Evolutionary conservation across 2,888 invertebrate species (phyloP).

Genomic region (Cephonodes hylas): DNA sequence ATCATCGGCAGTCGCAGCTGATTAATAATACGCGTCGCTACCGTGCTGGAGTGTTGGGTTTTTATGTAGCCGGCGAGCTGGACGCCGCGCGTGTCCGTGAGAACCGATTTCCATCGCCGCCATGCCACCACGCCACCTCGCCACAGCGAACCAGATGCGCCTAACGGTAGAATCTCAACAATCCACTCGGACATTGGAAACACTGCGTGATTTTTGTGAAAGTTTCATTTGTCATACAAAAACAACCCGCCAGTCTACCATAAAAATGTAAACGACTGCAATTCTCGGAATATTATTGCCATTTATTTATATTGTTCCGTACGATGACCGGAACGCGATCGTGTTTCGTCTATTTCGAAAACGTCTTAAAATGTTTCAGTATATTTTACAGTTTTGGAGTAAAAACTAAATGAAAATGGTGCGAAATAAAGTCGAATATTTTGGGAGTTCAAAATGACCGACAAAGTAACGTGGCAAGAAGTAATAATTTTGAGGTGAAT

Average conservation of each 20-base stretch:
- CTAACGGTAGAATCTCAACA: constrained; percentile 30
- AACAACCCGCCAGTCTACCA: constrained; percentile 12
- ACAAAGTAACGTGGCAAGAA: no score
- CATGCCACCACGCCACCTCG: constrained; percentile 27
- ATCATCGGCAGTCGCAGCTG: constrained; percentile 49
- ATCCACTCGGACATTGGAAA: constrained; percentile 9
- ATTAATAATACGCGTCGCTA: constrained; percentile 66
- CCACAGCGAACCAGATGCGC: no score
- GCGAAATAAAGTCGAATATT: background rate
- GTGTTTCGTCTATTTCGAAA: background rate
- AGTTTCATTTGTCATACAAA: constrained; percentile 22
- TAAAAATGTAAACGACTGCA: constrained; percentile 3
- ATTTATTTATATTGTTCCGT: constrained; percentile 8
- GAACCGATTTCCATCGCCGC: constrained; percentile 54
- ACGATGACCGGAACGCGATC: background rate
- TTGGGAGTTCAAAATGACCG: no score
- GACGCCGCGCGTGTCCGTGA: constrained; percentile 68
- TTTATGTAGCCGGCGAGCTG: constrained; percentile 55
- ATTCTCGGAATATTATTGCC: constrained; percentile 6
- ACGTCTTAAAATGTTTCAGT: background rate
- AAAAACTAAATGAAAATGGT: background rate
- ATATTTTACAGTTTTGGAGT: no score
- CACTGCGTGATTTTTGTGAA: constrained; percentile 22
- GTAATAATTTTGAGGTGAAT: no score
- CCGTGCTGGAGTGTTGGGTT: constrained; percentile 44